Conservation (phyloP, 2,888 invertebrate species). For the Julus scandinavius region DNA sequence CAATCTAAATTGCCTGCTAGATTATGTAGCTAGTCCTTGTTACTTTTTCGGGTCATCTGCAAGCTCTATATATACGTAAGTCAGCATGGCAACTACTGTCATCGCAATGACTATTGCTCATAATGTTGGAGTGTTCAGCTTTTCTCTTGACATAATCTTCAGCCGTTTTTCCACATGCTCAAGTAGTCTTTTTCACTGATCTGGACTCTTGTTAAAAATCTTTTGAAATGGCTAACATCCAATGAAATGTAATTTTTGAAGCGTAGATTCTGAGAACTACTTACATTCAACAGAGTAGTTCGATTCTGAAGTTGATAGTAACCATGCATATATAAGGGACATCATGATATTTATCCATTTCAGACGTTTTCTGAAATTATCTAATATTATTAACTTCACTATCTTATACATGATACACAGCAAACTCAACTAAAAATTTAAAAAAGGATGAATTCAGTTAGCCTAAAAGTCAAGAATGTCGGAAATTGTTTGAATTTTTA, state of each 20-base stretch:
- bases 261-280: neutral
- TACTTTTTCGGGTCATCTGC: neutral
- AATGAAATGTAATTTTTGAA: slow-evolving; percentile 18
- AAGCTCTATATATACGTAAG: neutral
- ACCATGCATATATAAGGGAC: neutral
- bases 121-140: neutral
- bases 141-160: neutral
- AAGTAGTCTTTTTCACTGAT: slow-evolving; percentile 18
- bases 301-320: neutral
- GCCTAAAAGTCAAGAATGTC: too few relatives aligned
- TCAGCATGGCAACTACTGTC: neutral
- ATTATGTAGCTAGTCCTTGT: neutral
- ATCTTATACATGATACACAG: too few relatives aligned
- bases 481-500: too few relatives aligned
- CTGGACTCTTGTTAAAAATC: neutral
- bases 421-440: too few relatives aligned
- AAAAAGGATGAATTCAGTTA: too few relatives aligned
- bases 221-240: neutral
- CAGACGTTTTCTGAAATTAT: neutral
- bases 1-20: neutral
- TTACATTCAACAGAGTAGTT: neutral
- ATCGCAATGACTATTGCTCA: slow-evolving; percentile 4
- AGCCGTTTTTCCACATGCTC: neutral
- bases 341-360: neutral
- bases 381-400: too few relatives aligned